phyloP scores from a whole-genome alignment of 2,797 vertebrate species.

The Brotula barbata region DNA sequence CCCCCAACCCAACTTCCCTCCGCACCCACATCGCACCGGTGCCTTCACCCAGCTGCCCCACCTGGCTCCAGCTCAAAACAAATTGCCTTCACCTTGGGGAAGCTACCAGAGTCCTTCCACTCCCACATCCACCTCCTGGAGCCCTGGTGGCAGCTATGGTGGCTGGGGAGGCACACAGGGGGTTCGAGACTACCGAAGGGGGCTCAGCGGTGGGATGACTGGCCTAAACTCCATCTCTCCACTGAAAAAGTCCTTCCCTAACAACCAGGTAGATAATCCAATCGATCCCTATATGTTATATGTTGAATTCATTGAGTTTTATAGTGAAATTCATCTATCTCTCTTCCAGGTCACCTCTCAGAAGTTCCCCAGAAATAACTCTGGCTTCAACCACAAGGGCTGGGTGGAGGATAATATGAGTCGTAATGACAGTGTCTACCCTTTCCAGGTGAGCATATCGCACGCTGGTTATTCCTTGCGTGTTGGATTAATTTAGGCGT shows the following conservation, averaged over 20 bases:
- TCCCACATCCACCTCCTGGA: constrained; percentile 93
- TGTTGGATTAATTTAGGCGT: too few species aligned
- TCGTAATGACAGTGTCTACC: constrained; percentile 93
- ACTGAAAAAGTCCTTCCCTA: constrained; percentile 97
- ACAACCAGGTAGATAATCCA: constrained; percentile 85
- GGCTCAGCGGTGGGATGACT: constrained; percentile 91
- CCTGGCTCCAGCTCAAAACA: constrained; percentile 92
- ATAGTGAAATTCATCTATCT: constrained; percentile 20
- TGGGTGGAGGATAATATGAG: constrained; percentile 97
- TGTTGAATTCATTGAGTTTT: background rate
- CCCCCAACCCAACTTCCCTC: constrained; percentile 89
- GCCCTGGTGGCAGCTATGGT: constrained; percentile 90
- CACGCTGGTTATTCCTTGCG: too few species aligned
- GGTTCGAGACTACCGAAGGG: constrained; percentile 90
- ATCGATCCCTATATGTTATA: background rate
- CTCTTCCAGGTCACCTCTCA: constrained; percentile 86
- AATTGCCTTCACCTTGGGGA: constrained; percentile 96
- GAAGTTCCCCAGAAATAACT: constrained; percentile 95
- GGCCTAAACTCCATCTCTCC: constrained; percentile 97
- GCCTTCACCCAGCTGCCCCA: constrained; percentile 97
- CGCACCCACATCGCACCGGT: constrained; percentile 93
- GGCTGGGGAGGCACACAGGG: constrained; percentile 97
- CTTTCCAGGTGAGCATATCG: constrained; percentile 89
- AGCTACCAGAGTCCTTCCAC: constrained; percentile 98
- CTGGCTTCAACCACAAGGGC: constrained; percentile 93